Evolutionary conservation across 2,113 vertebrate genomes (phyloP).

Genomic region (Boulengeromyrus knoepffleri): DNA sequence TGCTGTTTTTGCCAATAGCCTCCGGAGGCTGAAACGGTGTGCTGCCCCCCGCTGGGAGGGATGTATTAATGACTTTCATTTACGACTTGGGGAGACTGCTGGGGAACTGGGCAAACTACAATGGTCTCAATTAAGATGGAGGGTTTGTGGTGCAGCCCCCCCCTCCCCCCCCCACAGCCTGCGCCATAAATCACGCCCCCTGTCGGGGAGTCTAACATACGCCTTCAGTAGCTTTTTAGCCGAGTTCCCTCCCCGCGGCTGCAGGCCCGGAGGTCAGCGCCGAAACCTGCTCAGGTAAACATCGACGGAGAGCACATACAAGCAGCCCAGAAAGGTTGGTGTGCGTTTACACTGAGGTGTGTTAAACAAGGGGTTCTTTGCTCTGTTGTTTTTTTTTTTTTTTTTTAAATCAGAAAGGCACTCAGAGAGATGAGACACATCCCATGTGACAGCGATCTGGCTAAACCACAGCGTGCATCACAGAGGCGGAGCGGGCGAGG

Average conservation of each 20-base stretch:
- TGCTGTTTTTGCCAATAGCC: conserved; percentile 56
- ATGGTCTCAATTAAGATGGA: conserved; percentile 48
- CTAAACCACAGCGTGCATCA: conserved; percentile 31
- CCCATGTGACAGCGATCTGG: conserved; percentile 25
- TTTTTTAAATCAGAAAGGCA: conserved; percentile 28
- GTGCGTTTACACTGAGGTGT: background rate
- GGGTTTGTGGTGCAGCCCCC: conserved; percentile 30
- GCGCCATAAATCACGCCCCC: conserved; percentile 20
- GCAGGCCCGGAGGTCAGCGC: background rate
- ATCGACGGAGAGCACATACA: background rate
- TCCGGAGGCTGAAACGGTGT: conserved; percentile 35
- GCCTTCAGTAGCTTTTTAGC: background rate
- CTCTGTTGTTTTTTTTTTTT: conserved; percentile 25
- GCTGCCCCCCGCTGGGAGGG: conserved; percentile 34
- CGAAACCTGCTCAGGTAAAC: background rate
- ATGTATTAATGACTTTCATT: conserved; percentile 53
- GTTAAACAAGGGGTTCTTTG: conserved; percentile 31
- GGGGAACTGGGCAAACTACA: conserved; percentile 42
- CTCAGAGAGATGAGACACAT: conserved; percentile 32
- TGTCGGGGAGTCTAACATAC: background rate
- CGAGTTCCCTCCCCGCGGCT: background rate
- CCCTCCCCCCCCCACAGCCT: conserved; percentile 28
- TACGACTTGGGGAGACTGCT: conserved; percentile 41
- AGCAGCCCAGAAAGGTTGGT: background rate
- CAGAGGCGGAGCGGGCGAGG: background rate